Evolutionary conservation across 2,888 invertebrate species (phyloP), one percentile per base, ranked within the genome.

Genomic region (Drosophila anomalata): DNA sequence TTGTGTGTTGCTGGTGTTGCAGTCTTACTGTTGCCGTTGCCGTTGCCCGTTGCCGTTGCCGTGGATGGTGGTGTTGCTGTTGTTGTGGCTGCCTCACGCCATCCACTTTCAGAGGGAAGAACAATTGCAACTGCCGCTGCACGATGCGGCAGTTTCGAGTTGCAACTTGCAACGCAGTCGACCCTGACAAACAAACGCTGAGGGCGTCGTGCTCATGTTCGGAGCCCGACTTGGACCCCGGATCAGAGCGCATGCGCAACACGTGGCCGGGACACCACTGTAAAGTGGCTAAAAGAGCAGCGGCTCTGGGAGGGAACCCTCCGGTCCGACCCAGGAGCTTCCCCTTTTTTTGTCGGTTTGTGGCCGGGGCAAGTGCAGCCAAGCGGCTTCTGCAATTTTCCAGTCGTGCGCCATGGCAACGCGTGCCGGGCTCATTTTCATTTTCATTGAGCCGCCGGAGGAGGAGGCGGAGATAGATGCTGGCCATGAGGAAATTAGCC

Each of bases 191-290:
- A 83, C 87, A 76, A 83, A 77, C 65, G 76, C 76, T 73, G 47
- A 59, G 78, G 87, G 88, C 79, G 78, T 87, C 83, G 88, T 85
- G 87, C 75, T 77, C 74, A 72, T 75, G 76, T 75, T 52, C 59
- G 53, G 65, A 72, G 76, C 78, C 71, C 70, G 70, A 77, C 61
- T 61, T 61, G 61, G 61, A 47, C 17, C 65, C 46, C 52, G 24
- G 36, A 39, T 65, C 63, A 31, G 46, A 17, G 89, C 89, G 90
- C 90, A 90, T 85, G 90, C 89, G 86, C 89, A 90, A 90, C 90
- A 90, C 90, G 90, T 90, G 90, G 88, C 87, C 73, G 54, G 59
- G 63, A 57, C 52, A 56, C 63, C 63, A 58, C 65, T 39, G 36
- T 47, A 59, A 57, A 53, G 50, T 41, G 47, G 54, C 52, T 55